phyloP scores from a whole-genome alignment of 1,140 invertebrate species.

The Anoplophora glabripennis region DNA sequence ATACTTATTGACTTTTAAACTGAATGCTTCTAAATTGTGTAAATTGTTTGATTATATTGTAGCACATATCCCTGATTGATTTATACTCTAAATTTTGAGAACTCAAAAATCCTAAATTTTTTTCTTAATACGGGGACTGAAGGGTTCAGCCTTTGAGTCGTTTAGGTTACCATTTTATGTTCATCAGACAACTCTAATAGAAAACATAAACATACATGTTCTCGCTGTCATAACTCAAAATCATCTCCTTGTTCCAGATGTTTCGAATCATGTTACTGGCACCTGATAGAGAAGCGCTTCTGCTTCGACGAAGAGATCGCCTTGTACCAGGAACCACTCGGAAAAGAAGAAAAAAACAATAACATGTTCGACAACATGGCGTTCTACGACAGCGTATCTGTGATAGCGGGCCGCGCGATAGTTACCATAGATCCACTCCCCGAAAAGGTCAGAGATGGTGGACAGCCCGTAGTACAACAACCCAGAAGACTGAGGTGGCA shows the following conservation, averaged over 20 bases:
- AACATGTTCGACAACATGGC: constrained; percentile 45
- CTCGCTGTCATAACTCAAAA: not conserved
- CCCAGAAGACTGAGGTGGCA: constrained; percentile 29
- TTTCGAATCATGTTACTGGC: constrained; percentile 45
- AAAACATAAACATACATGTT: too few relatives aligned
- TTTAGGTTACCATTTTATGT: too few relatives aligned
- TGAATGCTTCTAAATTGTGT: too few relatives aligned
- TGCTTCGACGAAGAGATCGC: constrained; percentile 46
- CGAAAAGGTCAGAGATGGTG: constrained; percentile 14
- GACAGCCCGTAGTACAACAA: constrained; percentile 28
- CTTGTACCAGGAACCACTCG: constrained; percentile 39
- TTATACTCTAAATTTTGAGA: too few relatives aligned
- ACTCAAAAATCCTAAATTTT: too few relatives aligned
- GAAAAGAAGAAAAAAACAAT: constrained; percentile 39
- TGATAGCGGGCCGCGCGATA: constrained; percentile 42
- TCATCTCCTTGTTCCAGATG: constrained; percentile 35
- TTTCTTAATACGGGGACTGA: too few relatives aligned
- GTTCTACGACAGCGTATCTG: constrained; percentile 45
- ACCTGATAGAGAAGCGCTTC: constrained; percentile 44
- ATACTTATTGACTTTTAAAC: too few relatives aligned
- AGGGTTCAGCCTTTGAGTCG: too few relatives aligned
- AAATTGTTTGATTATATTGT: too few relatives aligned
- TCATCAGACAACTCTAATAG: too few relatives aligned
- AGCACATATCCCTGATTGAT: too few relatives aligned
- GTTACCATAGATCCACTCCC: constrained; percentile 43